phyloP scores from a whole-genome alignment of 2,797 vertebrate species.

The Erithacus rubecula region DNA sequence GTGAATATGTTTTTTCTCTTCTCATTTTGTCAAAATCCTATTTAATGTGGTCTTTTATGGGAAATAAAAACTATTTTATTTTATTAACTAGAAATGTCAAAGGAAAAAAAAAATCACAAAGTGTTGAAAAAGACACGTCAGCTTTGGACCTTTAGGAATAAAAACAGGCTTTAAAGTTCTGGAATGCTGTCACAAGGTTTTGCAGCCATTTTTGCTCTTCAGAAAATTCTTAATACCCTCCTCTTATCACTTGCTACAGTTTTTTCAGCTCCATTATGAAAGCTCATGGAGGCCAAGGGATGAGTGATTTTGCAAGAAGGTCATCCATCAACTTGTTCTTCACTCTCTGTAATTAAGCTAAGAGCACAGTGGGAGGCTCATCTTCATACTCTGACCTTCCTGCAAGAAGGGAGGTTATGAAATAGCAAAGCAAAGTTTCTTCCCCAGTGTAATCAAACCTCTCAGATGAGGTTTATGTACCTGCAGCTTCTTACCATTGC shows the following conservation, averaged over 20 bases:
- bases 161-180: neutral
- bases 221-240: neutral
- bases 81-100: neutral
- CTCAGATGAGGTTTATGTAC: neutral
- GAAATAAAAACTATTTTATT: neutral
- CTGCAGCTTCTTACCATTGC: neutral
- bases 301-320: conserved; percentile 14
- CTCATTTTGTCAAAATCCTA: neutral
- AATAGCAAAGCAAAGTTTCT: neutral
- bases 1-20: neutral
- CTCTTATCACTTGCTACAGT: neutral
- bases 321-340: conserved; percentile 33
- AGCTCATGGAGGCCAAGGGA: neutral
- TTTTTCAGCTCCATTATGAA: neutral
- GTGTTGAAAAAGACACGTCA: neutral
- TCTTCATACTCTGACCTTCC: conserved; percentile 40
- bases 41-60: neutral
- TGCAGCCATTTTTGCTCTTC: neutral
- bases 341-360: conserved; percentile 27
- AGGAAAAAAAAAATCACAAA: neutral
- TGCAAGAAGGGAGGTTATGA: neutral
- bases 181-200: neutral
- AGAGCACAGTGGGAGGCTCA: conserved; percentile 28
- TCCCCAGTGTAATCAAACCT: neutral
- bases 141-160: neutral